A percentile compares a stretch with the other conserved stretches of the same genome.
These are phyloP conservation scores for Drosophila sucinea DNA, from an alignment of 1,140 invertebrate genomes.

Conservation along the genomic window DNA sequence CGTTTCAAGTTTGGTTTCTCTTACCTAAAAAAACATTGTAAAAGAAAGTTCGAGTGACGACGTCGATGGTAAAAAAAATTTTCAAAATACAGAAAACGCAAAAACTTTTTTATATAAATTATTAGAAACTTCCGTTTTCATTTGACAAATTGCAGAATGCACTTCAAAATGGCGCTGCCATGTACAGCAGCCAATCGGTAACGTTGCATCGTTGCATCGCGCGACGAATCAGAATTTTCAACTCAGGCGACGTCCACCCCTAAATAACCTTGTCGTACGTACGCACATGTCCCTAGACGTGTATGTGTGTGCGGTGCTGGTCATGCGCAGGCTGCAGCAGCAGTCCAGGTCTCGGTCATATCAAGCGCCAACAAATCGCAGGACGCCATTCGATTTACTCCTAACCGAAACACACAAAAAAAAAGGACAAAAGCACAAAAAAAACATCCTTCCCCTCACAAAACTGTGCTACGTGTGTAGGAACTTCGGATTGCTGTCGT, in stretches of 20 bases:
- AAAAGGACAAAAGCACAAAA: conserved; percentile 15
- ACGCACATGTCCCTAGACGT: conserved; percentile 55
- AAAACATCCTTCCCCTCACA: conserved; percentile 20
- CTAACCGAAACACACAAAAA: conserved; percentile 49
- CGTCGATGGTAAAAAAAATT: conserved; percentile 22
- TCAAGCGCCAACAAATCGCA: conserved; percentile 70
- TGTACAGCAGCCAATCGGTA: conserved; percentile 54
- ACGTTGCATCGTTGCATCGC: conserved; percentile 68
- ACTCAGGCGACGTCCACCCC: conserved; percentile 19
- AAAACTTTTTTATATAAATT: conserved; percentile 56
- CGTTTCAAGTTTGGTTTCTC: conserved; percentile 11
- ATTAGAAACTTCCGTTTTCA: conserved; percentile 40
- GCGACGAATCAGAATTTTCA: conserved; percentile 64
- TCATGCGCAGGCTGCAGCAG: conserved; percentile 68
- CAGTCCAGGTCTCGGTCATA: conserved; percentile 25
- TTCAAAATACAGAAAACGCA: background rate
- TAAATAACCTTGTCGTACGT: conserved; percentile 31
- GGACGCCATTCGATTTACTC: conserved; percentile 61
- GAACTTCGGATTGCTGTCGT: background rate
- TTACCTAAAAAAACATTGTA: conserved; percentile 27
- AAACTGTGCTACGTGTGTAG: conserved; percentile 60
- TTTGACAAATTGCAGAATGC: conserved; percentile 15
- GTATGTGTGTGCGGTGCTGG: conserved; percentile 41
- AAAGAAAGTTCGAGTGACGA: conserved; percentile 47
- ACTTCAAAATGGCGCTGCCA: conserved; percentile 30